Evolutionary conservation across 2,113 vertebrate species (phyloP).

Genomic region (Plecturocebus donacophilus): DNA sequence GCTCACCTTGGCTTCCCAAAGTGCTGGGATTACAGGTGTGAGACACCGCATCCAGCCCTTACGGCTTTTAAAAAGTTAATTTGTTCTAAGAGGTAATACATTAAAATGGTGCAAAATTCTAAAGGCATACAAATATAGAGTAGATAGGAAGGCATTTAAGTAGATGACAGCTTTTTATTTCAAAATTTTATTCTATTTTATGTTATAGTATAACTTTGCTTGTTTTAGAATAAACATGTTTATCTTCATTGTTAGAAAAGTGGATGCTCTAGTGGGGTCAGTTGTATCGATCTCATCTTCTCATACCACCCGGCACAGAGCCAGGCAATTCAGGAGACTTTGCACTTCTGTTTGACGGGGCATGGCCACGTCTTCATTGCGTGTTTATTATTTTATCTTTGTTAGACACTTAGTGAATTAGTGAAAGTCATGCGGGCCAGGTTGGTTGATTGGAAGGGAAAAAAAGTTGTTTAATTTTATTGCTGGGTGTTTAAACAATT

Average conservation of each 20-base stretch:
- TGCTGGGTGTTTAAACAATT: constrained; percentile 37
- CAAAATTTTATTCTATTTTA: background rate
- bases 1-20: no score
- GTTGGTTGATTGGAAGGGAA: constrained; percentile 22
- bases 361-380: fast-evolving
- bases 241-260: background rate
- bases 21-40: no score
- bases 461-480: constrained; percentile 36
- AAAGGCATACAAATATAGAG: background rate
- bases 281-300: background rate
- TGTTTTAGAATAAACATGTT: background rate
- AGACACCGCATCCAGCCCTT: background rate
- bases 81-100: background rate
- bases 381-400: background rate
- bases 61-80: background rate
- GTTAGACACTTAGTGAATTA: background rate
- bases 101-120: background rate
- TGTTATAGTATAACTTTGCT: background rate
- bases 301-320: background rate
- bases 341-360: background rate
- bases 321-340: no score
- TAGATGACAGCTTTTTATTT: background rate
- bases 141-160: background rate
- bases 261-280: fast-evolving
- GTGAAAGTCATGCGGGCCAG: background rate